A percentile compares a stretch with the other conserved stretches of the same genome.
These are phyloP conservation scores for Panthera uncia DNA, from an alignment of 2,113 vertebrate species.

Conservation along the genomic window DNA sequence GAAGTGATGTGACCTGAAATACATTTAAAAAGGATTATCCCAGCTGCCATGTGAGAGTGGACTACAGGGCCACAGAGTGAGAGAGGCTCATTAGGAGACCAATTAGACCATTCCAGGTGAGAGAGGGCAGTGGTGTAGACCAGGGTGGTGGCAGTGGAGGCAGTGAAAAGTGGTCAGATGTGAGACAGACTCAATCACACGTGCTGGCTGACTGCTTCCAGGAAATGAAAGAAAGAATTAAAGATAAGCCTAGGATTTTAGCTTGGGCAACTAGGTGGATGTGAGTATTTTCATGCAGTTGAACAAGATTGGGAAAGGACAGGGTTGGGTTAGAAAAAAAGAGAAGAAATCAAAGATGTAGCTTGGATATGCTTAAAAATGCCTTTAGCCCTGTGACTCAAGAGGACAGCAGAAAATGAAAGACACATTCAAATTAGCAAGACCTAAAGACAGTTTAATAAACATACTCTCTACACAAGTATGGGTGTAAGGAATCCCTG, in stretches of 20 bases:
- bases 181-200: not conserved
- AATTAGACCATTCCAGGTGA: not conserved
- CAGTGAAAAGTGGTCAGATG: not conserved
- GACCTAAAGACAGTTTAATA: not conserved
- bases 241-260: not conserved
- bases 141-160: not conserved
- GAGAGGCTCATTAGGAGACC: not conserved
- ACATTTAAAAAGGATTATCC: not conserved
- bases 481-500: not conserved
- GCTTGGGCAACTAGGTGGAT: not conserved
- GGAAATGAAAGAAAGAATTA: not conserved
- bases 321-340: not conserved
- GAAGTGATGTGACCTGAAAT: not conserved
- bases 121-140: fast-evolving
- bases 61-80: not conserved
- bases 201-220: not conserved
- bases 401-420: not conserved
- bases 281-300: not conserved
- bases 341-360: not conserved
- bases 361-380: not conserved
- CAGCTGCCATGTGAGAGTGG: not conserved
- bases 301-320: not conserved
- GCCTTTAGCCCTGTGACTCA: not conserved
- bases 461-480: not conserved
- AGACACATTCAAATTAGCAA: not conserved